Percentiles rank a stretch among this genome's conserved stretches.
phyloP scores from a whole-genome alignment of 2,113 vertebrate species.

The Dendropsophus ebraccatus region DNA sequence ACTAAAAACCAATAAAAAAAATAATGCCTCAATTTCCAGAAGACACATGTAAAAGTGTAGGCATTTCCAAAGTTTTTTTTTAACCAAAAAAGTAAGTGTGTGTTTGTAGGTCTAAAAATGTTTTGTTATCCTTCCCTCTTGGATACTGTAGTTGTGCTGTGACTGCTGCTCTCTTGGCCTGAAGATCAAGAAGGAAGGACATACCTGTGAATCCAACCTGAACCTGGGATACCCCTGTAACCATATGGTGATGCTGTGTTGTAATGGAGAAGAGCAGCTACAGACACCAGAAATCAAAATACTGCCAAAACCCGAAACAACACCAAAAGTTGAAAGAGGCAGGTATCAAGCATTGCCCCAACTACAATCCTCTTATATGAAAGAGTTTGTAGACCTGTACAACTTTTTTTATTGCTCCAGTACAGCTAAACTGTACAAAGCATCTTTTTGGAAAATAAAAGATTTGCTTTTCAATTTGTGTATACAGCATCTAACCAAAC shows the following conservation, averaged over 20 bases:
- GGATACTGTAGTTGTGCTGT: slow-evolving; percentile 83
- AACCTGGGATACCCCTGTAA: slow-evolving; percentile 87
- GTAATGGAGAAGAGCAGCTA: slow-evolving; percentile 77
- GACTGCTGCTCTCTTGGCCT: slow-evolving; percentile 90
- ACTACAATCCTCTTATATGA: background rate
- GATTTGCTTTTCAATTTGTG: no score
- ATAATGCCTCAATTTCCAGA: no score
- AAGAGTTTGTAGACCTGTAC: background rate
- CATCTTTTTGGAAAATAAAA: no score
- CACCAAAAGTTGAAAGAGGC: slow-evolving; percentile 76
- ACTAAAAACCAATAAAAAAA: no score
- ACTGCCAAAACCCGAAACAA: slow-evolving; percentile 74
- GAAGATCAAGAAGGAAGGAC: slow-evolving; percentile 73
- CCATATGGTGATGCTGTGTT: slow-evolving; percentile 89
- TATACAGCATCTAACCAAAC: no score
- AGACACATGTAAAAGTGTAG: no score
- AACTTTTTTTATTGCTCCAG: no score
- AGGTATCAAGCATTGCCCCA: slow-evolving; percentile 48
- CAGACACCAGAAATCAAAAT: slow-evolving; percentile 72
- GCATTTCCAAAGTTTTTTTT: no score
- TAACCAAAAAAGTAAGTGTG: no score
- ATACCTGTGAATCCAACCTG: slow-evolving; percentile 76
- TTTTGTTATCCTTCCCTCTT: background rate
- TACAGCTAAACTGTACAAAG: no score
- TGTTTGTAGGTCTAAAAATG: no score